These are phyloP conservation scores for Strix aluco DNA, from an alignment of 2,113 vertebrate genomes.

Conservation along the genomic window DNA sequence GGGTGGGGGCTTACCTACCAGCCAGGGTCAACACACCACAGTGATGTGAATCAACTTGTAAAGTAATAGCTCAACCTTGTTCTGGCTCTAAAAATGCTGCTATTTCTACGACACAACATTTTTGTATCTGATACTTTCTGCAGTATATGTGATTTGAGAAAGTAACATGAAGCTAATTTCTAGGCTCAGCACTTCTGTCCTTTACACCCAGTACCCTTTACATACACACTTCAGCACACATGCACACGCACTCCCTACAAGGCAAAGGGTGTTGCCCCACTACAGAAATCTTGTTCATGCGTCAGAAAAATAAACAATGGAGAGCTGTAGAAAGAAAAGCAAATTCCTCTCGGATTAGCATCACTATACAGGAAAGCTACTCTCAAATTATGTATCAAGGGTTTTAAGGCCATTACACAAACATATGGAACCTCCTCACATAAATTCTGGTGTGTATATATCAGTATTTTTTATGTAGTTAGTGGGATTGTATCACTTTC, in stretches of 20 bases:
- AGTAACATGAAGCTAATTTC: background rate
- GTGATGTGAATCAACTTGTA: background rate
- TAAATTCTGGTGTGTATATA: background rate
- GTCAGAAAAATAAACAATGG: background rate
- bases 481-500: background rate
- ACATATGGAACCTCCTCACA: background rate
- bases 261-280: background rate
- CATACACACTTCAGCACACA: background rate
- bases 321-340: background rate
- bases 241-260: background rate
- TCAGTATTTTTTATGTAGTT: background rate
- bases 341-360: background rate
- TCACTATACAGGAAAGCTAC: background rate
- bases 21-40: background rate
- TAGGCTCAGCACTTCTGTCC: background rate
- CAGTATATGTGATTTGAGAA: background rate
- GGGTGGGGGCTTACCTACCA: background rate
- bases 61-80: background rate
- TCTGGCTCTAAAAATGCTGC: background rate
- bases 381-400: background rate
- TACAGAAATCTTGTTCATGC: background rate
- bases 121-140: background rate
- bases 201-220: background rate
- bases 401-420: background rate
- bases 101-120: background rate